Percentiles rank a stretch among this genome's conserved stretches.
Conservation (phyloP, 2,797 vertebrate species). For the Lepus oiostolus region DNA sequence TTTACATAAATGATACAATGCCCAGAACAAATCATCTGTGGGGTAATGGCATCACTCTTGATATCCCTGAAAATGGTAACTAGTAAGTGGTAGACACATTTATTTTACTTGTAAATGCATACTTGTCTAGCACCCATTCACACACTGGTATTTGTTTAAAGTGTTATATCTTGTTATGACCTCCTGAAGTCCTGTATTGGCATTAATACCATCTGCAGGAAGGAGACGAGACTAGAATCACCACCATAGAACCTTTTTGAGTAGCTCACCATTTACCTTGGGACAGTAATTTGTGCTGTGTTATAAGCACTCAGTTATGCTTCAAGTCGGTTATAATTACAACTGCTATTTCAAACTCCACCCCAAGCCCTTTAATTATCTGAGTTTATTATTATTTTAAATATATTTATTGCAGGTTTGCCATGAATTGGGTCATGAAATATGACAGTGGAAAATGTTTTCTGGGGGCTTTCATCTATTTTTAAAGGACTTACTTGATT, state of each 20-base stretch:
- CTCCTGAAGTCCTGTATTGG: neutral
- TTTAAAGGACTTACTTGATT: neutral
- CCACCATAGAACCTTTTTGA: constrained; percentile 19
- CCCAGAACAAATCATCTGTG: constrained; percentile 70
- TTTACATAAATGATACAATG: constrained; percentile 74
- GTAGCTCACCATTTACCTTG: neutral
- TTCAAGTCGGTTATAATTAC: constrained; percentile 4
- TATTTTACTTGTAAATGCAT: constrained; percentile 70
- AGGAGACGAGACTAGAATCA: constrained; percentile 54
- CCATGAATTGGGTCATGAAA: neutral
- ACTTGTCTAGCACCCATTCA: constrained; percentile 69
- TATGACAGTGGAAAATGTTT: neutral
- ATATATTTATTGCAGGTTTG: neutral
- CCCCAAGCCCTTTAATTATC: constrained; percentile 8
- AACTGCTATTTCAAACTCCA: neutral
- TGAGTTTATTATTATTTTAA: neutral
- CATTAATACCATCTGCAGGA: neutral
- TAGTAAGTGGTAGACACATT: constrained; percentile 73
- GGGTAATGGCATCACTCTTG: constrained; percentile 74
- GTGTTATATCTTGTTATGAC: constrained; percentile 6
- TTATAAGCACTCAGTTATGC: neutral
- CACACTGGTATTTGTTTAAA: constrained; percentile 69
- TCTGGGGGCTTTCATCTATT: neutral
- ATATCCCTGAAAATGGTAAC: constrained; percentile 74
- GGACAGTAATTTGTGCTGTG: neutral